phyloP scores from a whole-genome alignment of 2,888 invertebrate genomes.

The Invenusta paracnida region DNA sequence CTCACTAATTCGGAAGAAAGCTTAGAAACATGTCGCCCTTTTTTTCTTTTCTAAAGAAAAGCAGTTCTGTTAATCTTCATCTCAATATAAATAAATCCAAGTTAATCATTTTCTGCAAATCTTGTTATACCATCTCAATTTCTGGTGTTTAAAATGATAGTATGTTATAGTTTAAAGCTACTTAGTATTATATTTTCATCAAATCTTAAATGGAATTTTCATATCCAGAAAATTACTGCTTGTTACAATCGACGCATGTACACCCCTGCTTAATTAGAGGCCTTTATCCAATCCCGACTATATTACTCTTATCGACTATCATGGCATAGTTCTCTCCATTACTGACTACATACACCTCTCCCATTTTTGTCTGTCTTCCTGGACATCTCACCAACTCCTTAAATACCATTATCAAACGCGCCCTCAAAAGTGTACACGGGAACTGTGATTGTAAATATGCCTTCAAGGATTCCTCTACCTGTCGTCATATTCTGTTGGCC shows the following conservation, averaged over 20 bases:
- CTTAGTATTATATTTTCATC: neutral
- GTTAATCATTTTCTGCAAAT: neutral
- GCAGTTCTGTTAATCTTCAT: neutral
- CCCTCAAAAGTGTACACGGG: too few species aligned
- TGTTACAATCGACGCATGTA: neutral
- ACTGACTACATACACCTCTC: neutral
- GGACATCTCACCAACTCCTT: neutral
- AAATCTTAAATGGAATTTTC: neutral
- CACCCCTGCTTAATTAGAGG: neutral
- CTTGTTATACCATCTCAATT: neutral
- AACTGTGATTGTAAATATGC: too few species aligned
- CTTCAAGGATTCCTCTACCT: too few species aligned
- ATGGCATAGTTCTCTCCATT: neutral
- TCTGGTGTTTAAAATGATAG: neutral
- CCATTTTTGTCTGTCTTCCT: neutral
- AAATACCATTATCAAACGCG: neutral
- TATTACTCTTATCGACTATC: too few species aligned
- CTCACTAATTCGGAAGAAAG: neutral
- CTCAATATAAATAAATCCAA: neutral
- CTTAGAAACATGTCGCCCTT: neutral
- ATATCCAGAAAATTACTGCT: neutral
- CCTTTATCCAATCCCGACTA: neutral
- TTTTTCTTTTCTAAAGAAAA: too few species aligned
- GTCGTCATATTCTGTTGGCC: too few species aligned
- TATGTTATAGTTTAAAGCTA: neutral